Evolutionary conservation across 2,888 invertebrate species (phyloP), one percentile per base, ranked within the genome.

Genomic region (Lamellibrachia satsuma): DNA sequence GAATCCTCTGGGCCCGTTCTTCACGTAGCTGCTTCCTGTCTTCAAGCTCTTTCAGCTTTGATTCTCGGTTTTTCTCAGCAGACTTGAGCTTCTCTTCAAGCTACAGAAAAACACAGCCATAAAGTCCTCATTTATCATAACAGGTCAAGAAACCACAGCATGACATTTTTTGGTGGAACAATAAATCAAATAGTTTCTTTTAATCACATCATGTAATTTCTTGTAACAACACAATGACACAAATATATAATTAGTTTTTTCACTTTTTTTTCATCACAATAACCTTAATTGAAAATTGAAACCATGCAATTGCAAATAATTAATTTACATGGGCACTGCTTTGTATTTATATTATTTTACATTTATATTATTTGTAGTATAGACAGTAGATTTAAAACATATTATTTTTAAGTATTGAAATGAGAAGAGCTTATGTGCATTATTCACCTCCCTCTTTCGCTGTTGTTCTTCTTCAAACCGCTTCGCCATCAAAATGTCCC

Each of bases 21-120:
- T 92, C 92, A 11, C 92, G 60, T 8, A 91, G 52, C 39, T 91
- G 52, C 51, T 92, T 92, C 90, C 90, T 91, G 0, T 75, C 75
- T 52, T 91, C 91, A 51, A 90, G 39, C 8, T 39, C 91, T n/a
- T 52, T 52, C 52, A 91, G 91, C 6, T 90, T 90, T 7, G 91
- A 9, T 52, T 92, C 92, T n/a, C 92, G 51, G 90, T 92, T 92
- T 90, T 90, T 91, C 52, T 90, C 92, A 51, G 92, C 91, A 51
- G 91, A 91, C 27, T 52, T n/a, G 52, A 91, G 91, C 90, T 92
- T 92, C 11, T 92, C 91, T 8, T 92, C 92, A 60, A 92, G 90
- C 92, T 92, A 52, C 52, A 91, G 75, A 75, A 6, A 15, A 75
- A 75, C 15, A 75, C 75, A 75, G 22, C 22, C 75, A 75, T 75